Base-by-base conservation (phyloP, 2,113 vertebrate species). In the Octodon degus region DNA sequence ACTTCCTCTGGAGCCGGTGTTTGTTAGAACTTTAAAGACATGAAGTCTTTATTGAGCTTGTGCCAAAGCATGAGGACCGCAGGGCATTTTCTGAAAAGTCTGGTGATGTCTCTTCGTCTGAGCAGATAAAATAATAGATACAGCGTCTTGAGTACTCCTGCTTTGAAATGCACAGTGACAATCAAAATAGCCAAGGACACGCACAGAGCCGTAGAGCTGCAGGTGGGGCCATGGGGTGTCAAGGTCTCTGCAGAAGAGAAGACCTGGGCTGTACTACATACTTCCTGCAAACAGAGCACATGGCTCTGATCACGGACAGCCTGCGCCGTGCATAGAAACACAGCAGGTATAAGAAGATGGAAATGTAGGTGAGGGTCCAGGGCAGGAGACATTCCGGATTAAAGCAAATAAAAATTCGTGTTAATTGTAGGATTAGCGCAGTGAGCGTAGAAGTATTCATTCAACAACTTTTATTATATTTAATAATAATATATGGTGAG, bases 131-230 rank as follows among this genome's bases (percentile, higher is more conserved):
- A 30, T 27, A 43, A 40, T 0, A 86, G 68, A 79, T 0, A 72
- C 5, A 80, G 25, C 27, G 43, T 43, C 43, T 27, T 34, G 30
- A 90, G 65, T 20, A 55, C 30, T 43, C 37, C 83, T 40, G 25
- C 32, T 95, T 32, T 32, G 67, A 96, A 85, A 93, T 77, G 27
- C 53, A 74, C n/a, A 32, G 87, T 19, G 47, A 84, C n/a, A 79
- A n/a, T 55, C 58, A 60, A 77, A 84, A 81, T 4, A 13, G 8
- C 60, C 62, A 40, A 70, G 43, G 32, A 20, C 55, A 74, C 16
- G 37, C 10, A 79, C 1, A 43, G 58, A 70, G 24, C 20, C n/a
- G 13, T 0, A 19, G 14, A 32, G 81, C 62, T 85, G 5, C 8
- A 9, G 53, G 22, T 24, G 34, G n/a, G 63, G 53, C 65, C 1